Conservation (phyloP, 2,797 vertebrate species). For the Acrossocheilus fasciatus region DNA sequence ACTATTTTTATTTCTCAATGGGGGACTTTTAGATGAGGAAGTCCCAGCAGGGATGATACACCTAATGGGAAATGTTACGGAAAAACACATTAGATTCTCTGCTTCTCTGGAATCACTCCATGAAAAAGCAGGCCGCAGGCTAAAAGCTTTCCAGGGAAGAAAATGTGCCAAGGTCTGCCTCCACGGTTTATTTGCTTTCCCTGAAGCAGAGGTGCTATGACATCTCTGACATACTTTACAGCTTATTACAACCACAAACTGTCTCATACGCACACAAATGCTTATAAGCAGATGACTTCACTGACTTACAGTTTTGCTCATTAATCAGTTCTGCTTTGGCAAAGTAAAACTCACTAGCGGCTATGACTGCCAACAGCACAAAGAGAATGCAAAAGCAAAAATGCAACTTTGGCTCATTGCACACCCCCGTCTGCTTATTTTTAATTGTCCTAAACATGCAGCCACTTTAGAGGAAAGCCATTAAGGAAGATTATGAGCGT, state of each 20-base stretch:
- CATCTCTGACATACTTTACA: slow-evolving; percentile 33
- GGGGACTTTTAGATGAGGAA: neutral
- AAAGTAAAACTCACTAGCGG: neutral
- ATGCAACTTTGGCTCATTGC: neutral
- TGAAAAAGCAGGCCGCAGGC: slow-evolving; percentile 17
- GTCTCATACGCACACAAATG: neutral
- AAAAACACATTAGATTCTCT: slow-evolving; percentile 34
- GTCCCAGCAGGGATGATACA: slow-evolving; percentile 20
- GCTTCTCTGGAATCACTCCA: slow-evolving; percentile 32
- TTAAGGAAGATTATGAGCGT: neutral
- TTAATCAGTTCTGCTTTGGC: slow-evolving; percentile 31
- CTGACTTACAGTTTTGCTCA: slow-evolving; percentile 11
- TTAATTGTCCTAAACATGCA: slow-evolving; percentile 16
- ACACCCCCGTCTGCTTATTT: neutral
- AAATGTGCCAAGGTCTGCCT: slow-evolving; percentile 63
- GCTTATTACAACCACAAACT: slow-evolving; percentile 27
- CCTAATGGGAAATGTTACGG: slow-evolving; percentile 5
- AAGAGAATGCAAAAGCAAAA: slow-evolving; percentile 28
- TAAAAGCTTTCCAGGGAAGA: slow-evolving; percentile 37
- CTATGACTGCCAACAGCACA: slow-evolving; percentile 28
- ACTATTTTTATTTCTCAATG: neutral
- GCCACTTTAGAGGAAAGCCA: neutral
- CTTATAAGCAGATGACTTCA: slow-evolving; percentile 17
- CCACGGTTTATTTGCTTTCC: slow-evolving; percentile 65
- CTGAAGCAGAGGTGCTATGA: slow-evolving; percentile 52